Evolutionary conservation across 2,113 vertebrate species (phyloP).

Genomic region (Chaenogobius annularis): DNA sequence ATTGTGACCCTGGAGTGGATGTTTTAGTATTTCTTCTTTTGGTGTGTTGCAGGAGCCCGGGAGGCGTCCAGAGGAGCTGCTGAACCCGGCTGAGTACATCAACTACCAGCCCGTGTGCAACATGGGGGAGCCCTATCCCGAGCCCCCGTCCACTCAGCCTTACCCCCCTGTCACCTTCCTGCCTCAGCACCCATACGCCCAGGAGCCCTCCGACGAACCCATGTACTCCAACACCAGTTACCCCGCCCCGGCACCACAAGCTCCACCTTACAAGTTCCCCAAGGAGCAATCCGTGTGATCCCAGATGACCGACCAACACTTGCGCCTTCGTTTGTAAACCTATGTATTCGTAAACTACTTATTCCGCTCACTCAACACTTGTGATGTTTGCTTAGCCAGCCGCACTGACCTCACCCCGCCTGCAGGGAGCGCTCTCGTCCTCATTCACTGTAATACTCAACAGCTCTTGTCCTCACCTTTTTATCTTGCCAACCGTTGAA

Average conservation of each 20-base stretch:
- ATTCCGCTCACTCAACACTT: constrained; percentile 39
- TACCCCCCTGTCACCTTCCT: constrained; percentile 75
- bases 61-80: constrained; percentile 77
- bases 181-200: constrained; percentile 78
- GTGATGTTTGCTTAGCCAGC: constrained; percentile 46
- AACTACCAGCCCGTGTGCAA: constrained; percentile 73
- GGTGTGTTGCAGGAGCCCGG: constrained; percentile 80
- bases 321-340: background rate
- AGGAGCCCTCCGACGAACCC: constrained; percentile 64
- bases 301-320: constrained; percentile 13
- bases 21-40: constrained; percentile 25
- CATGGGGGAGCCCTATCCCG: constrained; percentile 69
- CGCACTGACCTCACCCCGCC: constrained; percentile 27
- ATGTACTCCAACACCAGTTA: constrained; percentile 83
- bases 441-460: constrained; percentile 9
- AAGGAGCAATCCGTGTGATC: constrained; percentile 86
- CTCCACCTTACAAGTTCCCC: constrained; percentile 80
- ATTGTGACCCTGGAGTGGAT: constrained; percentile 26
- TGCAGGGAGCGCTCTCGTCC: background rate
- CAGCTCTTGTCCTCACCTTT: constrained; percentile 38
- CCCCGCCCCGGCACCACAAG: constrained; percentile 73
- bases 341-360: constrained; percentile 55
- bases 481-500: constrained; percentile 44
- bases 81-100: constrained; percentile 83
- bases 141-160: constrained; percentile 68